These are phyloP conservation scores for Pseudopodoces humilis DNA, from an alignment of 2,113 vertebrate species.

Conservation along the genomic window DNA sequence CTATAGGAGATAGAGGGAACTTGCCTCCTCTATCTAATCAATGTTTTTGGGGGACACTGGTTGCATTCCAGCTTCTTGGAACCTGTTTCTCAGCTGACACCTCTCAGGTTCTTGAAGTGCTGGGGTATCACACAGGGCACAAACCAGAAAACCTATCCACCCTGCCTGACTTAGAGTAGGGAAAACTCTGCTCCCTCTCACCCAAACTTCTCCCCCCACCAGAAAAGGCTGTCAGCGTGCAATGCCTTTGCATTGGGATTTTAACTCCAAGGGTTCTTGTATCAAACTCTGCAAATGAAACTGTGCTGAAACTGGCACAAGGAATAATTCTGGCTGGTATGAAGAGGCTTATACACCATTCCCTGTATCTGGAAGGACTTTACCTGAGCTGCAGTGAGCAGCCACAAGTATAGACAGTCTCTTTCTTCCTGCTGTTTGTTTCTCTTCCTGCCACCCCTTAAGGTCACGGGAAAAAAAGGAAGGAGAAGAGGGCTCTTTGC, in stretches of 20 bases:
- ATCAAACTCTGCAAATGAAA: background rate
- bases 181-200: background rate
- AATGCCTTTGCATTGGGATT: background rate
- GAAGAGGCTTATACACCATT: background rate
- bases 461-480: background rate
- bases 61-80: background rate
- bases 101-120: background rate
- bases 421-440: background rate
- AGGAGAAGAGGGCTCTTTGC: background rate
- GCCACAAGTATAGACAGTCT: background rate
- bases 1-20: background rate
- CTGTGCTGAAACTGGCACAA: background rate
- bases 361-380: background rate
- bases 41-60: rapidly evolving
- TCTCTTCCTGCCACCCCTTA: background rate
- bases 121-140: background rate
- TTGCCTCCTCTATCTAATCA: background rate
- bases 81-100: background rate
- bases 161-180: background rate
- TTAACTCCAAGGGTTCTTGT: background rate
- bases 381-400: background rate
- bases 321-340: background rate
- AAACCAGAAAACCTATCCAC: background rate
- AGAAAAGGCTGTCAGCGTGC: background rate
- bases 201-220: too few relatives aligned